phyloP scores from a whole-genome alignment of 2,113 vertebrate species.

The Probosciger aterrimus region DNA sequence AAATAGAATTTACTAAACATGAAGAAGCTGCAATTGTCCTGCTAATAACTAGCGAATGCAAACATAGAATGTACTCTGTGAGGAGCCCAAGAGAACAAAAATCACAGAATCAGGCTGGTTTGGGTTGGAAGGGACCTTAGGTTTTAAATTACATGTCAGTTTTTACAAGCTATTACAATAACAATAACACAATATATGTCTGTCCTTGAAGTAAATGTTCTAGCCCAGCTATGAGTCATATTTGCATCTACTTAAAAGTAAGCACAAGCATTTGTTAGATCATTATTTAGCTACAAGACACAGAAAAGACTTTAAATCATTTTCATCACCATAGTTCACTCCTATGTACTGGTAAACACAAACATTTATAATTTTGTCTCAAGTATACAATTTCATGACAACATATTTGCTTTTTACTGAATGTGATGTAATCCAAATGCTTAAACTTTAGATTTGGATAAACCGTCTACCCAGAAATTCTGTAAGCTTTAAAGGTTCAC shows the following conservation, averaged over 20 bases:
- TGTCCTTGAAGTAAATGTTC: slow-evolving; percentile 48
- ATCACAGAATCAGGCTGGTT: background rate
- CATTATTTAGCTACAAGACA: background rate
- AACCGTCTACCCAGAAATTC: background rate
- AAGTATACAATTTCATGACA: background rate
- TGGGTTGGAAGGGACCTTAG: background rate
- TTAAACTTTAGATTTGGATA: background rate
- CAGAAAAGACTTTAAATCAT: background rate
- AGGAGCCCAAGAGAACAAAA: background rate
- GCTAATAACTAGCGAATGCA: background rate
- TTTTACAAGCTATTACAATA: slow-evolving; percentile 8
- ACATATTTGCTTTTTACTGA: background rate
- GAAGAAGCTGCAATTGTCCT: background rate
- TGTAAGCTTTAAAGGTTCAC: background rate
- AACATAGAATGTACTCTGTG: background rate
- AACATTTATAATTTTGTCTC: background rate
- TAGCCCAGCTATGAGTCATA: slow-evolving; percentile 8
- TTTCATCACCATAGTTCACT: background rate
- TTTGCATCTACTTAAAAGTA: slow-evolving; percentile 11
- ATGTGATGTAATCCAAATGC: background rate
- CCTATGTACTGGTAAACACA: background rate
- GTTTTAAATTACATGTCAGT: slow-evolving; percentile 13
- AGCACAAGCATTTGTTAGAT: background rate
- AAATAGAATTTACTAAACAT: background rate
- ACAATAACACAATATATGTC: background rate